A percentile compares a stretch with the other conserved stretches of the same genome.
These are phyloP conservation scores for Campoletis sonorensis DNA, from an alignment of 1,140 invertebrate genomes.

Conservation along the genomic window DNA sequence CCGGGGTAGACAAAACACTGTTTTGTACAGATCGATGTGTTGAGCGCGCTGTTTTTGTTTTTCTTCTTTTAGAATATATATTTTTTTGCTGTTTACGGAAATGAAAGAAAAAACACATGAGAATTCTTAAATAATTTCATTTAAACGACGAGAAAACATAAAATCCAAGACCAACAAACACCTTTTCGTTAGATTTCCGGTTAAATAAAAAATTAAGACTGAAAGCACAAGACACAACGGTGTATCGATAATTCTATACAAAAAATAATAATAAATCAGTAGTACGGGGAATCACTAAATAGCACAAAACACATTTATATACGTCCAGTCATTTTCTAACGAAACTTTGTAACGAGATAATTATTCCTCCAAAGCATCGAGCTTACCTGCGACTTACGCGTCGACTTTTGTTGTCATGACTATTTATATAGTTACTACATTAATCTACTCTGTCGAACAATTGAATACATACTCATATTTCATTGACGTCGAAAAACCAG, in stretches of 20 bases:
- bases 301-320: neutral
- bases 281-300: neutral
- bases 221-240: conserved; percentile 13
- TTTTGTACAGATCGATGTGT: conserved; percentile 33
- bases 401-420: conserved; percentile 19
- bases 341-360: conserved; percentile 15
- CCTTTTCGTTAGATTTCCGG: neutral
- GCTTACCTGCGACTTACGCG: neutral
- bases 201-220: conserved; percentile 17
- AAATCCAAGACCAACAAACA: neutral
- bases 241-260: neutral
- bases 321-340: conserved; percentile 37
- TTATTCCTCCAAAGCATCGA: conserved; percentile 9
- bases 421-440: conserved; percentile 22
- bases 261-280: neutral
- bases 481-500: conserved; percentile 1
- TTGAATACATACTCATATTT: conserved; percentile 21
- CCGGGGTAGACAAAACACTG: neutral
- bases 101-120: neutral
- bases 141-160: neutral
- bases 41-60: neutral
- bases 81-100: neutral
- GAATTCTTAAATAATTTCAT: neutral
- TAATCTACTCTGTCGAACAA: conserved; percentile 26
- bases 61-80: neutral